Evolutionary conservation across 2,888 invertebrate species (phyloP), one percentile per base, ranked within the genome.

Genomic region (Schizotus pectinicornis): DNA sequence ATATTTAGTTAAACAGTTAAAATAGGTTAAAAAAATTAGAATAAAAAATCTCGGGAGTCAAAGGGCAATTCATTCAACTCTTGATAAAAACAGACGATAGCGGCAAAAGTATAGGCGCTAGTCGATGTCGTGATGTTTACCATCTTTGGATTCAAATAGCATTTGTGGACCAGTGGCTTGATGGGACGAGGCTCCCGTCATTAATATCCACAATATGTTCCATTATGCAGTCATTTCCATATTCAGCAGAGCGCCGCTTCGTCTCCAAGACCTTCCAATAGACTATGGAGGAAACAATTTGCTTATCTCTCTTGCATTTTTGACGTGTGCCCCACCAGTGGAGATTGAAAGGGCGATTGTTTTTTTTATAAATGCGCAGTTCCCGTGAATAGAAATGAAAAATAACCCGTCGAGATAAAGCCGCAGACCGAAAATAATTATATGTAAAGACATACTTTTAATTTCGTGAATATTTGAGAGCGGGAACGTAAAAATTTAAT

Each of bases 211-310:
- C 14, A 34, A 32, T 12, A 42, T 12, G 35, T 36, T 48, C 30
- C 35, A 49, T 42, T 49, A 49, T 56, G 37, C 56, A 43, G 14
- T 7, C 33, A 50, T 56, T 56, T 39, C 50, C 50, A 50, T 56
- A 56, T 37, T 41, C 36, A 42, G 42, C 30, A 22, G 22, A 14
- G n/a, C 34, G 37, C 39, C 49, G 11, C 38, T 41, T 8, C n/a
- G n/a, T 8, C 22, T 13, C 41, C 11, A 50, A 41, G 41, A 49
- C 3, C 22, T 22, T 22, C 2, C 3, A 8, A 30, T 30, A 13
- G 6, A 41, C n/a, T n/a, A 9, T 6, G 3, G 13, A 7, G 13
- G 31, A 46, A 52, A 52, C 22, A 41, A 32, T 53, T 37, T 38
- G 45, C 39, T 54, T 53, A 46, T 53, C 53, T 45, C 22, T 13